Evolutionary conservation across 2,888 invertebrate species (phyloP), one percentile per base, ranked within the genome.

Genomic region (Odiellus spinosus): DNA sequence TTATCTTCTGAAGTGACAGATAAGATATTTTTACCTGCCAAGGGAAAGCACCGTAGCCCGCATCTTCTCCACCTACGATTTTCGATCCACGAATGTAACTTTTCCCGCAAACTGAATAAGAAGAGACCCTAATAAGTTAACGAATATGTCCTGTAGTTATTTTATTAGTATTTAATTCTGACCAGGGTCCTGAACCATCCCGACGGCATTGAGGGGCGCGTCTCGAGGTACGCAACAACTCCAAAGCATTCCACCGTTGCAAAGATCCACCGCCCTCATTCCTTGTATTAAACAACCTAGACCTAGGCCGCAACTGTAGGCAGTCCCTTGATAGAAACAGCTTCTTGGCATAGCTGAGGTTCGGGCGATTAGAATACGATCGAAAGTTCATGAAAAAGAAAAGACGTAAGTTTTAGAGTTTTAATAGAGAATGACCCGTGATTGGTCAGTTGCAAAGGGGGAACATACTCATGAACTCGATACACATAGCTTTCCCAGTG

Each of bases 191-290:
- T 52, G 45, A 26, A 26, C 26, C 26, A 26, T 26, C 26, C 26
- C 26, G 8, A 26, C 26, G 26, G 26, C 26, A 26, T 26, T 26
- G 26, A 26, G 26, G 26, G 26, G 26, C 8, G 26, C 26, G 64
- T 86, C 84, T 42, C 64, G 57, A 43, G 70, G 67, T 10, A 90
- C 82, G 62, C 90, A 90, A 65, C 90, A 90, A 4, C 85, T 82
- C 88, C 90, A 90, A 58, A 90, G 85, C 76, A 88, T 79, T 45
- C 90, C 90, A 18, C 90, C 90, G 11, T 84, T 86, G 64, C 90
- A 90, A 1, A 88, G 73, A 67, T 90, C 88, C 61, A 90, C 66
- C 1, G 88, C 87, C 55, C 82, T 77, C 3, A 85, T 84, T 1
- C 90, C 88, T 4, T 82, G 80, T 47, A 90, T 71, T 11, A 88